Evolutionary conservation across 2,888 invertebrate genomes (phyloP).

Genomic region (Muscina levida): DNA sequence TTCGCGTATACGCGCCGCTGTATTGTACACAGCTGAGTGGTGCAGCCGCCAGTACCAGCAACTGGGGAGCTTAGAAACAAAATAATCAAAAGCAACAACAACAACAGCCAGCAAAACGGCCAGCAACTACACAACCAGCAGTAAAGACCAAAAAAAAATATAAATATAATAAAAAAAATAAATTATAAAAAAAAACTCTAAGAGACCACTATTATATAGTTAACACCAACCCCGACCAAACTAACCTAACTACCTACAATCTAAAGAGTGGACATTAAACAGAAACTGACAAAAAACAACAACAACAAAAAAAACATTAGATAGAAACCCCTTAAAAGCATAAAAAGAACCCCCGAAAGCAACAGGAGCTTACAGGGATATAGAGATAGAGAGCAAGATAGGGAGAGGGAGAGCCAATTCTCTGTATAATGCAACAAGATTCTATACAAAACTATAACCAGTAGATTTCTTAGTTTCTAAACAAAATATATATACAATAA

Average conservation of each 20-base stretch:
- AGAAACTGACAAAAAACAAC: background rate
- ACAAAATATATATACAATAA: background rate
- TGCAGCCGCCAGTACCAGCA: constrained; percentile 35
- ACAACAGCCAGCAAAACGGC: background rate
- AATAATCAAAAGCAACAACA: constrained; percentile 7
- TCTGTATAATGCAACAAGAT: constrained; percentile 2
- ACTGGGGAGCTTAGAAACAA: constrained; percentile 56
- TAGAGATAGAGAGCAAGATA: too few relatives aligned
- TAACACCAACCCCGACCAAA: background rate
- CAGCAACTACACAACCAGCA: background rate
- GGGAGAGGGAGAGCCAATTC: too few relatives aligned
- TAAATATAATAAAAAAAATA: too few relatives aligned
- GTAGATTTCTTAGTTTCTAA: constrained; percentile 51
- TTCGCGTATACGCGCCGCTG: too few relatives aligned
- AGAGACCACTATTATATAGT: background rate
- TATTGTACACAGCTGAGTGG: constrained; percentile 60
- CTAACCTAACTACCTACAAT: background rate
- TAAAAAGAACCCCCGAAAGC: too few relatives aligned
- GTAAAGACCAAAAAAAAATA: too few relatives aligned
- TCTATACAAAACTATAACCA: constrained; percentile 43
- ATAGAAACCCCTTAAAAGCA: too few relatives aligned
- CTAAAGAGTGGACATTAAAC: too few relatives aligned
- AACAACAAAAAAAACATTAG: background rate
- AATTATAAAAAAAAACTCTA: too few relatives aligned
- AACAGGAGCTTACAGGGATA: too few relatives aligned